A percentile compares a stretch with the other conserved stretches of the same genome.
phyloP scores from a whole-genome alignment of 2,113 vertebrate species.

The Ptychochromis oligacanthus region DNA sequence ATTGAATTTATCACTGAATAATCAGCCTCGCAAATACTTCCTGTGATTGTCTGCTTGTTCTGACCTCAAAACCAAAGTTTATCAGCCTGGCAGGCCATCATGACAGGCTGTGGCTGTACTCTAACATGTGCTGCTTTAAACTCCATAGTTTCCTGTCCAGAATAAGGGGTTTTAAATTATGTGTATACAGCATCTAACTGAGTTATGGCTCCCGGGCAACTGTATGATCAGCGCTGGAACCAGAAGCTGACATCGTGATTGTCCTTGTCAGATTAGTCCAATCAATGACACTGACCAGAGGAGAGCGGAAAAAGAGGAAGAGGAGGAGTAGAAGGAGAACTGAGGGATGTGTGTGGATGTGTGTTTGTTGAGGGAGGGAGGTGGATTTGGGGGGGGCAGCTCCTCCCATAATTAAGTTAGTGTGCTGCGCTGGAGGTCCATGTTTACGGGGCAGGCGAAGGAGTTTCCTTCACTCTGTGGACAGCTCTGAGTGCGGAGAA shows the following conservation, averaged over 20 bases:
- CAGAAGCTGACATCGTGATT: conserved; percentile 79
- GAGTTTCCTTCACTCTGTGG: conserved; percentile 78
- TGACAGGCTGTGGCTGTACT: neutral
- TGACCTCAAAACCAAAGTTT: neutral
- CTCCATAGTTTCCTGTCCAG: neutral
- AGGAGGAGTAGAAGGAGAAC: conserved; percentile 36
- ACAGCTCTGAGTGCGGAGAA: conserved; percentile 59
- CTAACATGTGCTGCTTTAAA: neutral
- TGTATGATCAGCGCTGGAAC: conserved; percentile 30
- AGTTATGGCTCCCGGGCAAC: conserved; percentile 54
- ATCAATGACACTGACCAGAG: conserved; percentile 72
- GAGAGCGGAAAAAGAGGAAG: conserved; percentile 32
- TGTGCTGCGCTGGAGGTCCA: conserved; percentile 77
- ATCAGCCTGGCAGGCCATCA: neutral
- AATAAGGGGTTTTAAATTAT: conserved; percentile 33
- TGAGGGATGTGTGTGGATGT: conserved; percentile 45
- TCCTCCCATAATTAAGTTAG: conserved; percentile 83
- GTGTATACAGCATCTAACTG: conserved; percentile 50
- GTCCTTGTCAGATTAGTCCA: conserved; percentile 77
- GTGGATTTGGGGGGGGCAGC: conserved; percentile 63
- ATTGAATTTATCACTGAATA: neutral
- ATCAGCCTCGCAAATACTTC: neutral
- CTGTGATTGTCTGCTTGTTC: neutral
- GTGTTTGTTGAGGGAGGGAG: conserved; percentile 60
- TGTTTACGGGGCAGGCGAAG: conserved; percentile 77